Base-by-base conservation (phyloP, 1,140 invertebrate genomes). In the Cyrtorhinus lividipennis region DNA sequence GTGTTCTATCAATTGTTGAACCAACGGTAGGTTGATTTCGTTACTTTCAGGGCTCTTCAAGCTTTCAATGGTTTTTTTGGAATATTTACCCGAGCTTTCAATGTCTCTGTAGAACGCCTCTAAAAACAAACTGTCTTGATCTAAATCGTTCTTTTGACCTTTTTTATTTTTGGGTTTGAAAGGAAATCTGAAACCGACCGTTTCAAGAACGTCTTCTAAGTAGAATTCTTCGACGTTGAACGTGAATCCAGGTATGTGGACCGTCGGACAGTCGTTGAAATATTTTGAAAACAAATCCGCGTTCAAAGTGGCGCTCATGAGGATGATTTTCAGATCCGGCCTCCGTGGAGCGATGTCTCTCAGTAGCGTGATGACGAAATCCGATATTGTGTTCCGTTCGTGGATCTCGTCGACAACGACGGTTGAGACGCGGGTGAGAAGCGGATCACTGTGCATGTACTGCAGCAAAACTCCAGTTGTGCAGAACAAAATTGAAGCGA, bases 221-320 rank as follows among this genome's bases (percentile, higher is more conserved):
- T 85, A 92, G 69, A 81, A 82, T 74, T 92, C 86, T 71, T 83
- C 68, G 0, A 97, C 92, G 8, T 89, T 89, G 75, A 82, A 92
- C 2, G 90, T 92, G 59, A 90, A 84, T 2, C 93, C 92, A 61
- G 92, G 90, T 64, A 96, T 94, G 67, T 90, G 81, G 57, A 95
- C 75, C 66, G 80, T 82, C 0, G 88, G 87, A 70, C 88, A 90
- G 64, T 84, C 74, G 63, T 83, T 75, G 65, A 84, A 92, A 76
- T 90, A 92, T 61, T 75, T 72, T 0, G 87, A 87, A 73, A 91
- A 90, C 64, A 80, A 77, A 27, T 90, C 81, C 13, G 90, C 82
- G 71, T 93, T 89, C 57, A 95, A 74, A 2, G 93, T 95, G 0
- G 92, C 92, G 76, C 91, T 95, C 92, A 95, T 96, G 5, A 95